Evolutionary conservation across 2,888 invertebrate species (phyloP).

Genomic region (Euplagia quadripunctaria): DNA sequence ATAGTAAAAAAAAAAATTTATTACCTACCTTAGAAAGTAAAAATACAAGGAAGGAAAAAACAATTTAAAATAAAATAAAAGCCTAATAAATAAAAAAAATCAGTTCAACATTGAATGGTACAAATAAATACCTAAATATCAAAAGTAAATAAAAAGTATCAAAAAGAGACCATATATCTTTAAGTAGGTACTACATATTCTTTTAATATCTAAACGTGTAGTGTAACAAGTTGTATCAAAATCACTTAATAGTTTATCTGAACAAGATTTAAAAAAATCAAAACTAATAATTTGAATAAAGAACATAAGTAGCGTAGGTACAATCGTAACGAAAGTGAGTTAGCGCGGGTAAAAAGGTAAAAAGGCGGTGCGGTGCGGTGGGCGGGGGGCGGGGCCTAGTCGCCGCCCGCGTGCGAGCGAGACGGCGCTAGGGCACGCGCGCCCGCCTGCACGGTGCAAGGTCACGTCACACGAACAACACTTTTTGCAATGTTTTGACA

Average conservation of each 20-base stretch:
- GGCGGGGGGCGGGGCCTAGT: conserved; percentile 81
- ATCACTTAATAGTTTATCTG: not conserved
- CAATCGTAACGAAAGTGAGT: conserved; percentile 70
- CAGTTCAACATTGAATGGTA: no score
- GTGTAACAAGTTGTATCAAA: not conserved
- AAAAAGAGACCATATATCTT: no score
- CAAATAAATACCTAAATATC: no score
- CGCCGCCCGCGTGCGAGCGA: conserved; percentile 75
- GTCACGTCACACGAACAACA: conserved; percentile 61
- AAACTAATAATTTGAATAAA: conserved; percentile 38
- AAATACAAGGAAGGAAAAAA: no score
- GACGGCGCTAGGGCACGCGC: conserved; percentile 62
- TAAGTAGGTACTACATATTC: no score
- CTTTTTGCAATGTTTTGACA: conserved; percentile 70
- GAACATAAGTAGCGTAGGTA: conserved; percentile 51
- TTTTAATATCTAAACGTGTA: no score
- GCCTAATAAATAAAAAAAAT: no score
- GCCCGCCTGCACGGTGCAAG: conserved; percentile 69
- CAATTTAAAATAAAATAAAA: no score
- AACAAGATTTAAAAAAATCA: conserved; percentile 8
- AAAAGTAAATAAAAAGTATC: no score
- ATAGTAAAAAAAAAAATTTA: no score
- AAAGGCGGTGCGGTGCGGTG: conserved; percentile 75
- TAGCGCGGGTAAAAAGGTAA: conserved; percentile 75
- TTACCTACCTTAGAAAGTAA: no score